Percentiles rank a stretch among this genome's conserved stretches.
Conservation (phyloP, 2,888 invertebrate genomes). For the Phaedon cochleariae region DNA sequence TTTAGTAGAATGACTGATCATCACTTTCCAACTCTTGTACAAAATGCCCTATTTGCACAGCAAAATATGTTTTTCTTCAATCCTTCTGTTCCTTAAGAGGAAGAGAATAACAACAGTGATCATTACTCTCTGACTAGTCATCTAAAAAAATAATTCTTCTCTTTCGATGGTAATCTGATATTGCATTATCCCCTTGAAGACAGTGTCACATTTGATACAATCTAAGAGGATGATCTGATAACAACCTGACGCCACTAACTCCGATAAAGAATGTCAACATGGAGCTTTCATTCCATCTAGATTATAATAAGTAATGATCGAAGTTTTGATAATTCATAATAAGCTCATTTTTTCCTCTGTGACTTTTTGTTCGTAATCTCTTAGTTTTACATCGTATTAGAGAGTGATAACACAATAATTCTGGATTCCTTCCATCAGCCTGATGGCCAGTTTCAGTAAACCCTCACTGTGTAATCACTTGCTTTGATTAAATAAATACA, state of each 20-base stretch:
- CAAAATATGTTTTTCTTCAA: no score
- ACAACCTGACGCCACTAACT: conserved; percentile 7
- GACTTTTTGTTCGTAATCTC: not conserved
- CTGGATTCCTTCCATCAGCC: not conserved
- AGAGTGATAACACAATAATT: not conserved
- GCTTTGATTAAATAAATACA: not conserved
- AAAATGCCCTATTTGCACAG: no score
- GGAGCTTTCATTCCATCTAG: not conserved
- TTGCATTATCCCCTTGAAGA: not conserved
- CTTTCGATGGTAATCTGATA: not conserved
- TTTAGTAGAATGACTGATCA: no score
- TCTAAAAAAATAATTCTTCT: not conserved
- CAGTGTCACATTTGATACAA: not conserved
- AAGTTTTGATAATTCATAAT: no score
- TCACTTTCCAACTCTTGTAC: no score
- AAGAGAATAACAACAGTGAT: not conserved
- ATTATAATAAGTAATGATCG: not conserved
- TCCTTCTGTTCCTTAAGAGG: no score
- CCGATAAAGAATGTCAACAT: conserved; percentile 19
- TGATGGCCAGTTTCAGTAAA: not conserved
- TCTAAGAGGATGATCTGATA: not conserved
- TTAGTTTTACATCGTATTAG: not conserved
- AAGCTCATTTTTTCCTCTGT: no score
- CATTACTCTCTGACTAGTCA: not conserved
- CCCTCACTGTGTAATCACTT: no score